These are phyloP conservation scores for Petrophora chlorosata DNA, from an alignment of 2,888 invertebrate genomes.

Conservation along the genomic window DNA sequence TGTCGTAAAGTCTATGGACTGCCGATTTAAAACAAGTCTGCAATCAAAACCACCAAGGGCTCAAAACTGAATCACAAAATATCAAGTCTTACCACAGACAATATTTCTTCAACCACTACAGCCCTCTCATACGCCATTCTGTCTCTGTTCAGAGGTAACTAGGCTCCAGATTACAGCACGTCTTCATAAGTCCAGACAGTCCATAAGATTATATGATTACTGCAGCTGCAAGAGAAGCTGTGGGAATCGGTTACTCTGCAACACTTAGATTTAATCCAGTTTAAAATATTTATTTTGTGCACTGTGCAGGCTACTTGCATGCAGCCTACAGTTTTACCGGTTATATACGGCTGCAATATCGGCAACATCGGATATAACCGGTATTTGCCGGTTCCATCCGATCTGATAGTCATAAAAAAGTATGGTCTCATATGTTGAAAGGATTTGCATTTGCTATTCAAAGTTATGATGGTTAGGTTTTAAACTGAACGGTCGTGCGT, in stretches of 20 bases:
- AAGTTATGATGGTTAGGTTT: conserved; percentile 1
- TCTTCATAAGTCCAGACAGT: background rate
- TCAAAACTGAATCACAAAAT: no score
- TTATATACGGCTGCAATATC: background rate
- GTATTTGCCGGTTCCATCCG: background rate
- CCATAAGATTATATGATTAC: conserved; percentile 1
- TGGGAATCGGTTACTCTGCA: conserved; percentile 4
- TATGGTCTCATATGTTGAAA: conserved; percentile 3
- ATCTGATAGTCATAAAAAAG: conserved; percentile 10
- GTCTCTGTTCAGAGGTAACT: no score
- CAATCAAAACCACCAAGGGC: no score
- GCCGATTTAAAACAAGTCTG: no score
- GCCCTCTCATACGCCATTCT: no score
- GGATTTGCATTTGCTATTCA: conserved; percentile 15
- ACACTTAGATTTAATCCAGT: conserved; percentile 11
- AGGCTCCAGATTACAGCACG: no score
- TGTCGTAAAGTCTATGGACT: no score
- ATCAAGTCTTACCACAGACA: no score
- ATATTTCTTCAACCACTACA: no score
- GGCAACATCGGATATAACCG: conserved; percentile 9
- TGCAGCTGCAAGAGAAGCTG: conserved; percentile 4
- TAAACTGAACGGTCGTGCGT: background rate
- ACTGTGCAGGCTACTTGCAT: background rate
- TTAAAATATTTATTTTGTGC: conserved; percentile 5
- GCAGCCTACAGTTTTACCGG: background rate